phyloP scores from a whole-genome alignment of 2,888 invertebrate species.

The Drosophila putrida region DNA sequence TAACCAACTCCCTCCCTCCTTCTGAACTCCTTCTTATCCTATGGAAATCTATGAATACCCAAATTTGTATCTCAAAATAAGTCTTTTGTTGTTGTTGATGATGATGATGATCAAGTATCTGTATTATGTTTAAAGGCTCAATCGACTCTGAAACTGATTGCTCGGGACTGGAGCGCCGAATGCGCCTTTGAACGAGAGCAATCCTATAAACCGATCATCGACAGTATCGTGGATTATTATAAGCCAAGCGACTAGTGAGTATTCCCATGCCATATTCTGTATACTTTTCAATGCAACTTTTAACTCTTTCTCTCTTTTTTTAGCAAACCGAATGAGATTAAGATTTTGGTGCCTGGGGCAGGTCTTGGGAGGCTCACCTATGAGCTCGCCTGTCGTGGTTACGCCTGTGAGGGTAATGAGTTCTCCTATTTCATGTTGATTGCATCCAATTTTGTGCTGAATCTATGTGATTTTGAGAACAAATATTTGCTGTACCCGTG shows the following conservation, averaged over 20 bases:
- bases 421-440: conserved; percentile 99
- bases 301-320: neutral
- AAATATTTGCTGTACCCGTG: conserved; percentile 95
- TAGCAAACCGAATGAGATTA: conserved; percentile 86
- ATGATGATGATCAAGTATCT: conserved; percentile 82
- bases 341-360: conserved; percentile 97
- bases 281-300: neutral
- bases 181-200: conserved; percentile 93
- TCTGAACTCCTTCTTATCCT: neutral
- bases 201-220: conserved; percentile 95
- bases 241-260: conserved; percentile 88
- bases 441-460: conserved; percentile 97
- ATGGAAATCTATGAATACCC: conserved; percentile 12
- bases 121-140: conserved; percentile 90
- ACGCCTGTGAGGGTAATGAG: conserved; percentile 98
- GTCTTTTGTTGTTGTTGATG: conserved; percentile 55
- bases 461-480: conserved; percentile 89
- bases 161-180: conserved; percentile 97
- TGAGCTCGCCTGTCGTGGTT: conserved; percentile 96
- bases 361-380: conserved; percentile 97
- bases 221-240: conserved; percentile 91
- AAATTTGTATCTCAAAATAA: conserved; percentile 51
- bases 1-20: neutral
- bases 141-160: conserved; percentile 97
- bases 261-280: neutral